A percentile compares a stretch with the other conserved stretches of the same genome.
phyloP scores from a whole-genome alignment of 2,797 vertebrate genomes.

The Pempheris klunzingeri region DNA sequence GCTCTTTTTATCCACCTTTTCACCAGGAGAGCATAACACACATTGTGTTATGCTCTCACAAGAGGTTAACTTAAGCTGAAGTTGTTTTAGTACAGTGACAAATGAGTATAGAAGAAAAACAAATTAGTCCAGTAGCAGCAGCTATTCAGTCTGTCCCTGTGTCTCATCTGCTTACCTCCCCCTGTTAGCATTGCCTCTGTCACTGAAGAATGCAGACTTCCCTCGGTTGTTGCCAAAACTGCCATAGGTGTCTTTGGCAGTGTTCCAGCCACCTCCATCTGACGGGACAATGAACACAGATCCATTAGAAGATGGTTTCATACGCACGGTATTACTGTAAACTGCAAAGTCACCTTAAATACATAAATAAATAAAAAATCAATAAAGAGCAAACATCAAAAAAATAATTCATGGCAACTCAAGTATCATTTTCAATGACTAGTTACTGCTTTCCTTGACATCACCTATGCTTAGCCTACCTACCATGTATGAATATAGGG shows the following conservation, averaged over 20 bases:
- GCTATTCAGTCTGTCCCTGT: background rate
- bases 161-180: constrained; percentile 85
- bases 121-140: background rate
- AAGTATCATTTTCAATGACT: too few species aligned
- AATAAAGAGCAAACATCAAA: background rate
- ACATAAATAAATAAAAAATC: too few species aligned
- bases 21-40: background rate
- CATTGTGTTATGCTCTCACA: too few species aligned
- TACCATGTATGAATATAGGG: background rate
- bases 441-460: background rate
- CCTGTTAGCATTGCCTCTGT: constrained; percentile 90
- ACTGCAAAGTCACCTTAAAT: background rate
- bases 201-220: constrained; percentile 91
- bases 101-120: too few species aligned
- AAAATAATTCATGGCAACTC: too few species aligned
- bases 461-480: background rate
- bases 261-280: constrained; percentile 90
- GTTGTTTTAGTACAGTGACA: background rate
- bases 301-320: background rate
- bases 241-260: constrained; percentile 92
- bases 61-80: background rate
- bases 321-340: background rate
- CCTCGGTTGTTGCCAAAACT: constrained; percentile 95
- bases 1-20: background rate
- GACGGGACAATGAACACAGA: constrained; percentile 1